phyloP scores from a whole-genome alignment of 2,113 vertebrate genomes.

The Sturnus vulgaris region DNA sequence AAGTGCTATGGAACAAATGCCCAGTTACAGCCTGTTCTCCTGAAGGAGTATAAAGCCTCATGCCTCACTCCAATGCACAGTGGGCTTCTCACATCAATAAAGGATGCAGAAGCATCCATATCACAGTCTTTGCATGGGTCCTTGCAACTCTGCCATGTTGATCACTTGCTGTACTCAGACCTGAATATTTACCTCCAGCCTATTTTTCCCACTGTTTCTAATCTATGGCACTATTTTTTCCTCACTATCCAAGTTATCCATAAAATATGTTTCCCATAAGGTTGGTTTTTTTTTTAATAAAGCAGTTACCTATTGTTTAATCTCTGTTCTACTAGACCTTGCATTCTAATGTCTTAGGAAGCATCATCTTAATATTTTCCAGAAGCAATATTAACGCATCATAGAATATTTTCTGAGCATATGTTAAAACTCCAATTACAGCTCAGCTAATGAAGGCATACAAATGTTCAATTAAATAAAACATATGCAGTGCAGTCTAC shows the following conservation, averaged over 20 bases:
- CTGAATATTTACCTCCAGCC: background rate
- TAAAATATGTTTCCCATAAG: background rate
- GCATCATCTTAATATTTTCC: background rate
- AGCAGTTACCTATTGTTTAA: background rate
- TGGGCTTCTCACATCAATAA: background rate
- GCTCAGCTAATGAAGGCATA: background rate
- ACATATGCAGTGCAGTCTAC: background rate
- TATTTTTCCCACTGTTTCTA: background rate
- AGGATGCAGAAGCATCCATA: background rate
- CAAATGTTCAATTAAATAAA: background rate
- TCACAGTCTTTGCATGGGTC: background rate
- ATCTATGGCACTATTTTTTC: background rate
- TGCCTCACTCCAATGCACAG: background rate
- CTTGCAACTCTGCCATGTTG: background rate
- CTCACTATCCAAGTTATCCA: background rate
- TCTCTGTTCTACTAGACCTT: background rate
- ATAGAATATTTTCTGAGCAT: background rate
- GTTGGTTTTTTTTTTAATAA: background rate
- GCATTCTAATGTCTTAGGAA: background rate
- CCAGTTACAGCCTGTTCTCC: background rate
- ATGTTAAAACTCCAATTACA: slow-evolving; percentile 8
- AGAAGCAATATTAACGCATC: background rate
- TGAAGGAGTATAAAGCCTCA: background rate
- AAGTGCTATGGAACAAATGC: background rate
- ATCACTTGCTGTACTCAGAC: background rate